These are phyloP conservation scores for Torymus tubicola DNA, from an alignment of 2,888 invertebrate species.

Conservation along the genomic window DNA sequence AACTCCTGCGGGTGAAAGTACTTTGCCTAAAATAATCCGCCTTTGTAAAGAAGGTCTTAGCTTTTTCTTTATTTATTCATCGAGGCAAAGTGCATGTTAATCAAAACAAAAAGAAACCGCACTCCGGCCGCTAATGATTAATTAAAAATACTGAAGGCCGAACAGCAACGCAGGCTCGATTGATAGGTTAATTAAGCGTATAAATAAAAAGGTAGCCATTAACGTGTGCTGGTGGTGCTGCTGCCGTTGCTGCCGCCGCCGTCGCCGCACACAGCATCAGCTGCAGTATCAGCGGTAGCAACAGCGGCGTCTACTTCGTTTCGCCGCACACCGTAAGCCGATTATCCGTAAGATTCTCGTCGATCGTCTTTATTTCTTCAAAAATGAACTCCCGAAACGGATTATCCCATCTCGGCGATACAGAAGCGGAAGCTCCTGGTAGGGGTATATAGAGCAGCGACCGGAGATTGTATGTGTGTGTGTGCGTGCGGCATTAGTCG, in stretches of 20 bases:
- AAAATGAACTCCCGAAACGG: constrained; percentile 63
- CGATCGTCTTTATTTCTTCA: constrained; percentile 57
- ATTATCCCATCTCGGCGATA: constrained; percentile 63
- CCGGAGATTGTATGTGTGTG: constrained; percentile 39
- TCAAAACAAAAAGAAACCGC: constrained; percentile 3
- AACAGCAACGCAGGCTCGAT: constrained; percentile 22
- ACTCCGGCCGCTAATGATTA: constrained; percentile 18
- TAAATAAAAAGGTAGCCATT: constrained; percentile 54
- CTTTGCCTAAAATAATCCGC: too few species aligned
- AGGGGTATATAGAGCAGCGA: neutral
- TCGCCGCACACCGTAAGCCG: constrained; percentile 44
- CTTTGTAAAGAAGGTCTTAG: too few species aligned
- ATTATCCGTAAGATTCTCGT: constrained; percentile 53
- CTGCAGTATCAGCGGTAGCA: neutral
- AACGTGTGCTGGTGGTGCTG: neutral
- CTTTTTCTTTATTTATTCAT: neutral
- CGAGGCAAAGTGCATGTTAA: neutral
- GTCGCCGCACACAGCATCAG: neutral
- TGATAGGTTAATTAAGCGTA: constrained; percentile 54
- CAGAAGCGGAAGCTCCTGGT: constrained; percentile 53
- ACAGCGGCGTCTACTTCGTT: constrained; percentile 27
- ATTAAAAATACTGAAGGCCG: constrained; percentile 32
- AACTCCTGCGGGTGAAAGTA: too few species aligned
- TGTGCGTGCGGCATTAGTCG: constrained; percentile 63
- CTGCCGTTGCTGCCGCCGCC: too few species aligned